A percentile compares a stretch with the other conserved stretches of the same genome.
phyloP scores from a whole-genome alignment of 2,113 vertebrate species.

The Ursus arctos region DNA sequence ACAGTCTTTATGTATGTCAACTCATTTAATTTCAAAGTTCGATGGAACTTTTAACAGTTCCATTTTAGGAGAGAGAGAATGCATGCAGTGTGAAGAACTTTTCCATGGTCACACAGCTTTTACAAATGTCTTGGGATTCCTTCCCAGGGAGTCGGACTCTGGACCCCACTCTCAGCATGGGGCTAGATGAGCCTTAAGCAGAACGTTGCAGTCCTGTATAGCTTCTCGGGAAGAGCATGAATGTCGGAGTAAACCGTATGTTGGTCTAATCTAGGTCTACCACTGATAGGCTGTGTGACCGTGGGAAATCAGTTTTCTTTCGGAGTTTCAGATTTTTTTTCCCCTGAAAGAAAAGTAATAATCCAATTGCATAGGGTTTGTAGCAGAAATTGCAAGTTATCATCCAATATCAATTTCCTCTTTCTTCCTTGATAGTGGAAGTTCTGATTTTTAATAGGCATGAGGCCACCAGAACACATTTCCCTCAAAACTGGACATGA shows the following conservation, averaged over 20 bases:
- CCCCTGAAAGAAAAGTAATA: neutral
- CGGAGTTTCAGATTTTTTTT: neutral
- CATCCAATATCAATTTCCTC: neutral
- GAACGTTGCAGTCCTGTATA: neutral
- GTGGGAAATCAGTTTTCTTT: neutral
- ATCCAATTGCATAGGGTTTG: neutral
- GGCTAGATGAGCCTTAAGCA: neutral
- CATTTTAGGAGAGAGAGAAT: neutral
- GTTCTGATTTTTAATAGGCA: neutral
- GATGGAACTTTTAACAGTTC: neutral
- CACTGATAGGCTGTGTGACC: neutral
- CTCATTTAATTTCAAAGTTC: neutral
- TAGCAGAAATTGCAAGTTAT: neutral
- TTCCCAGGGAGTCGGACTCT: too few species aligned
- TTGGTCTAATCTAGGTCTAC: neutral
- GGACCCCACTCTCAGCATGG: rapidly evolving
- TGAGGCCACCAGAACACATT: neutral
- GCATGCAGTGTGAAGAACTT: neutral
- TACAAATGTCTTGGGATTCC: neutral
- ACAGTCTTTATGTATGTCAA: neutral
- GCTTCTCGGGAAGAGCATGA: neutral
- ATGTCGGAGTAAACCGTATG: neutral
- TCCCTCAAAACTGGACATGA: neutral
- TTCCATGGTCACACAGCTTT: neutral
- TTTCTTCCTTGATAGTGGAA: neutral